A percentile compares a stretch with the other conserved stretches of the same genome.
Evolutionary conservation across 1,140 invertebrate species (phyloP).

Genomic region (Eurosta solidaginis): DNA sequence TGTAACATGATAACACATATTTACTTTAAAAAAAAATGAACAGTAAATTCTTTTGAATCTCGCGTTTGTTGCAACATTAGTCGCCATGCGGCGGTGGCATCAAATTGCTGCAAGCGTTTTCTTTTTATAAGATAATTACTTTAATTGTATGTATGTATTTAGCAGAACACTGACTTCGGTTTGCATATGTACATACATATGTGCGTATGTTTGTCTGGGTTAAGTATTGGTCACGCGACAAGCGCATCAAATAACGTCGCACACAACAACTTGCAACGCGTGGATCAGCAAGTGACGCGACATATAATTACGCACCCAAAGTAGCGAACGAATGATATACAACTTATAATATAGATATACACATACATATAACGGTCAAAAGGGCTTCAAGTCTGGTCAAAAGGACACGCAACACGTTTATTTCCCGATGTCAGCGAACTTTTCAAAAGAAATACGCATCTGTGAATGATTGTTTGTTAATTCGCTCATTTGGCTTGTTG

Average conservation of each 20-base stretch:
- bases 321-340: neutral
- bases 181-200: neutral
- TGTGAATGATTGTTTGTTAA: neutral
- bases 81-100: neutral
- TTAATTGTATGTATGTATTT: neutral
- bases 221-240: slow-evolving; percentile 21
- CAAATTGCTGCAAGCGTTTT: neutral
- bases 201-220: neutral
- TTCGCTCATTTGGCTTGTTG: neutral
- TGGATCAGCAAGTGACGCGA: neutral
- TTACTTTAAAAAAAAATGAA: neutral
- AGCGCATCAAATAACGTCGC: slow-evolving; percentile 9
- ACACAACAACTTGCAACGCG: neutral
- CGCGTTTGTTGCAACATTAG: neutral
- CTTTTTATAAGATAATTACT: slow-evolving; percentile 25
- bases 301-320: slow-evolving; percentile 2
- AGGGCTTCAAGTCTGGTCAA: neutral
- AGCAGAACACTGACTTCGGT: too few relatives aligned
- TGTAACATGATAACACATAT: neutral
- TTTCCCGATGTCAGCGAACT: neutral
- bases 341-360: too few relatives aligned
- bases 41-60: neutral
- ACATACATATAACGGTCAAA: neutral
- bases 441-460: neutral
- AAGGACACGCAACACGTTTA: neutral